These are phyloP conservation scores for Drosophila tanythrix DNA, from an alignment of 2,888 invertebrate genomes.

Conservation along the genomic window DNA sequence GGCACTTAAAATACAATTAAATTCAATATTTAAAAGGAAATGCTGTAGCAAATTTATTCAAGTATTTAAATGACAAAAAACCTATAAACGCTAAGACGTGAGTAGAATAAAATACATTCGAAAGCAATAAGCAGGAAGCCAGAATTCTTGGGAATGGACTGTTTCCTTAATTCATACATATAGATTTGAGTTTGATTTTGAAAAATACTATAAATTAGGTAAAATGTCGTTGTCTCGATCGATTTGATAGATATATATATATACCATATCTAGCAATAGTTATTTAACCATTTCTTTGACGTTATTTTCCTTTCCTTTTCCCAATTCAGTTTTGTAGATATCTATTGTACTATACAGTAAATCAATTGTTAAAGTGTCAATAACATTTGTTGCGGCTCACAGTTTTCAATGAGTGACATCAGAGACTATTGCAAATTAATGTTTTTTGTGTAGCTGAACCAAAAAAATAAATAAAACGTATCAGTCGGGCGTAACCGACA, in stretches of 20 bases:
- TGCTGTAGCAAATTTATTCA: conserved; percentile 14
- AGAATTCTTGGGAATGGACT: not conserved
- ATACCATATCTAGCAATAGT: not conserved
- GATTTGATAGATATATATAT: no score
- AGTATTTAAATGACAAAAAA: conserved; percentile 8
- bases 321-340: not conserved
- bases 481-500: not conserved
- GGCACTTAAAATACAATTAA: conserved; percentile 41
- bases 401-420: conserved; percentile 61
- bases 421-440: conserved; percentile 56
- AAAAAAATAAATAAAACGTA: not conserved
- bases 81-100: conserved; percentile 17
- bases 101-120: not conserved
- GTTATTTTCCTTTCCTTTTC: not conserved
- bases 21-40: conserved; percentile 26
- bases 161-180: not conserved
- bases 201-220: not conserved
- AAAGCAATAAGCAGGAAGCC: not conserved
- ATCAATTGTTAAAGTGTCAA: conserved; percentile 19
- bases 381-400: conserved; percentile 19
- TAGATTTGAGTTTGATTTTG: not conserved
- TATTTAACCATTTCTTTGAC: not conserved
- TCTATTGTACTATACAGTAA: not conserved
- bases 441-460: conserved; percentile 17
- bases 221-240: not conserved